Evolutionary conservation across 2,797 vertebrate genomes (phyloP), one percentile per base, ranked within the genome.

Genomic region (Spheniscus humboldti): DNA sequence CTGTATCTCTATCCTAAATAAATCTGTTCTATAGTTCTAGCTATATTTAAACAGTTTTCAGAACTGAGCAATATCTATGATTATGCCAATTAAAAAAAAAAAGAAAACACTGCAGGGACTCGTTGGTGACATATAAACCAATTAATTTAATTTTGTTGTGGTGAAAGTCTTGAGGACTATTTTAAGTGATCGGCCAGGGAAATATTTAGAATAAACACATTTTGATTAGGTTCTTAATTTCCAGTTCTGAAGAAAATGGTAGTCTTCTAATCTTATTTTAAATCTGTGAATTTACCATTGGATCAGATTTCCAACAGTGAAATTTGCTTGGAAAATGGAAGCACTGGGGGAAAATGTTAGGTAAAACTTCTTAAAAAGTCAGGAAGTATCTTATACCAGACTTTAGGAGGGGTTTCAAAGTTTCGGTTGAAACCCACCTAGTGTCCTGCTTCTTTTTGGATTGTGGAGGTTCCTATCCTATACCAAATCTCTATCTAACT

Each of bases 131-230:
- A 43, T 67, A 86, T 60, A 90, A n/a, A 72, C 7, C 24, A 88
- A 88, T 88, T 77, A 67, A 55, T 92, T 90, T 64, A 55, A 67
- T 91, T 94, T 43, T 73, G 2, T 78, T 95, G 30, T 77, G 16
- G 25, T 92, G 41, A 81, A 94, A 92, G 53, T 91, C 18, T 88
- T 86, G 27, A 67, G 45, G 75, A 81, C 6, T 80, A 16, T 86
- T 91, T 88, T 45, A 88, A 86, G 25, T 69, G 4, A 86, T 86
- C 60, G 75, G 3, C 13, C 30, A 55, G 35, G 50, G 37, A 90
- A 88, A 80, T 92, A 88, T 71, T 91, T 92, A 47, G 13, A 71
- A 92, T 45, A 76, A 86, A 20, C 1, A 13, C 13, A n/a, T 4
- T 56, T 90, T 90, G 18, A 81, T 80, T 80, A 80, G 23, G 5